Base-by-base conservation (phyloP, 1,140 invertebrate species). In the Formica exsecta region DNA sequence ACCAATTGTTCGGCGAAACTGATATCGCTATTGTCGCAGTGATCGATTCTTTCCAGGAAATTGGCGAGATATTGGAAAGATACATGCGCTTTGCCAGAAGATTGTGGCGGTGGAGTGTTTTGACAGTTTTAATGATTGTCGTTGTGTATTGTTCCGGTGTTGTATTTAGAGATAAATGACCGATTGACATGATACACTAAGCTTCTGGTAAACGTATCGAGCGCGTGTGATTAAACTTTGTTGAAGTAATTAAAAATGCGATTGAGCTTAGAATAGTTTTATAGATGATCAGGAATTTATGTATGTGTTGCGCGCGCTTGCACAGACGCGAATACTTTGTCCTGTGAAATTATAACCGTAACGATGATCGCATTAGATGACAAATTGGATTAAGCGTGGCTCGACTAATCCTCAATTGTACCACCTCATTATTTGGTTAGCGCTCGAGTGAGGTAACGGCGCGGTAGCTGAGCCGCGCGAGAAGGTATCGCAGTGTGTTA, bases 21-120 rank as follows among this genome's bases (percentile, higher is more conserved):
- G 61, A 89, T 85, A 38, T 71, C 73, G 59, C 70, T 81, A 79
- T 41, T 89, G 59, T 64, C 19, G 48, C 71, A 71, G 66, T 86
- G 85, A 89, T 89, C 85, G 87, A 89, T 89, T 89, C 87, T 89
- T 89, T 89, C 59, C 76, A 83, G 70, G 65, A 89, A 89, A 89
- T 89, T 89, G 85, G 64, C 65, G 71, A 76, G 77, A 70, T 48
- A 16, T 70, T 65, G 73, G 59, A 65, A 65, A 77, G 59, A 77
- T 54, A 77, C 61, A 64, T 57, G 66, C 32, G 22, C 25, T 84
- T 70, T 80, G 22, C 68, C 38, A 19, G 9, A 83, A 74, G 54
- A 74, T 74, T 61, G 54, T 36, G 38, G 51, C 38, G 66, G 32
- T 22, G 19, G 6, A 32, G 79, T 65, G 65, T 70, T 83, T 81